A percentile compares a stretch with the other conserved stretches of the same genome.
Evolutionary conservation across 23 tunicate species (phyloP).

Genomic region (Styela plicata): DNA sequence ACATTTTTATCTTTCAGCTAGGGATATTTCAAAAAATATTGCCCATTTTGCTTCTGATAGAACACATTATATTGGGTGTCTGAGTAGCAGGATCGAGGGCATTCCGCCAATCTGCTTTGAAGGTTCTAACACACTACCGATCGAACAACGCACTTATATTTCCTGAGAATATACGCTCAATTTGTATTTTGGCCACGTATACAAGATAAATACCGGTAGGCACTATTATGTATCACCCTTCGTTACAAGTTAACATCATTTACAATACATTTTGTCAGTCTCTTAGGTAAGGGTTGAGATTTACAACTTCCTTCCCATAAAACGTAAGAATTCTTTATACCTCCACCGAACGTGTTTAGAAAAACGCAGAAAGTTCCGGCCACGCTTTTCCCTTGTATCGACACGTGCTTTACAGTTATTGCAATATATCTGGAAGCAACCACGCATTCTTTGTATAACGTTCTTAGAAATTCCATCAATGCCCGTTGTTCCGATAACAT

Average conservation of each 20-base stretch:
- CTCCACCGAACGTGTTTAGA: neutral
- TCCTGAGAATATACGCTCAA: too few relatives aligned
- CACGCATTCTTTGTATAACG: neutral
- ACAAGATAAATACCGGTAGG: too few relatives aligned
- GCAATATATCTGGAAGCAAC: neutral
- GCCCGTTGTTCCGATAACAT: neutral
- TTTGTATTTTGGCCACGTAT: too few relatives aligned
- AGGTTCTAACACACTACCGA: too few relatives aligned
- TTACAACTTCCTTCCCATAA: neutral
- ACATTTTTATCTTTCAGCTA: too few relatives aligned
- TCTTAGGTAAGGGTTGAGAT: neutral
- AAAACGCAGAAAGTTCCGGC: constrained; percentile 2
- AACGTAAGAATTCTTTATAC: constrained; percentile 1
- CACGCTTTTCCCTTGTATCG: neutral
- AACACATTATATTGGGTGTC: too few relatives aligned
- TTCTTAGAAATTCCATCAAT: neutral
- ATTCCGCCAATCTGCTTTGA: too few relatives aligned
- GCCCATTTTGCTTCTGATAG: too few relatives aligned
- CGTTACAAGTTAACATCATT: neutral
- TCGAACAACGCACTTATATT: too few relatives aligned
- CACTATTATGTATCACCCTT: too few relatives aligned
- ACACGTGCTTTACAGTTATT: neutral
- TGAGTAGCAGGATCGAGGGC: too few relatives aligned
- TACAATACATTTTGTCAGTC: neutral
- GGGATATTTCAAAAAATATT: too few relatives aligned